Evolutionary conservation across 2,888 invertebrate species (phyloP).

Genomic region (Osmoderma eremita): DNA sequence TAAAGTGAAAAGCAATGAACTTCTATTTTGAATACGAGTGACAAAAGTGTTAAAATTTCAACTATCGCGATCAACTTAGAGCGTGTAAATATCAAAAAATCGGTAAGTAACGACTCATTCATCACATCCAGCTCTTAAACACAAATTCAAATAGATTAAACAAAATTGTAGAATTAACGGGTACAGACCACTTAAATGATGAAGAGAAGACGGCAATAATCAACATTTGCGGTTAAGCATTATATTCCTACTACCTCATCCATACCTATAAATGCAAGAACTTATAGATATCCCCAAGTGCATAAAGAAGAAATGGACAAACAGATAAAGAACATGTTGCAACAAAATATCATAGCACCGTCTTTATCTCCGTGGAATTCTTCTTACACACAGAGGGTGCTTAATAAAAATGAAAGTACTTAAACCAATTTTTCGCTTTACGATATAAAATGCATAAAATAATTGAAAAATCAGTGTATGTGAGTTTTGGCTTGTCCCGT

Average conservation of each 20-base stretch:
- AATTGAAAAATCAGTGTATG: too few relatives aligned
- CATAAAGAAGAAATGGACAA: constrained; percentile 55
- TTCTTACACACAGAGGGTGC: too few relatives aligned
- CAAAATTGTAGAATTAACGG: background rate
- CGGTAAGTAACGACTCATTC: background rate
- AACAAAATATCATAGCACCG: constrained; percentile 8
- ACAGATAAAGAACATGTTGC: constrained; percentile 20
- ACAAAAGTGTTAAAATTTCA: constrained; percentile 32
- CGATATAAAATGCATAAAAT: too few relatives aligned
- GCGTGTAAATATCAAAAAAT: background rate
- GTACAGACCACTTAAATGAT: background rate
- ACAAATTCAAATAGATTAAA: constrained; percentile 4
- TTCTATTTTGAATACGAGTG: constrained; percentile 16
- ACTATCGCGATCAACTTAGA: background rate
- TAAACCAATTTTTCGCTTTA: too few relatives aligned
- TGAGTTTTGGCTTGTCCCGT: too few relatives aligned
- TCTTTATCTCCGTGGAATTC: constrained; percentile 3
- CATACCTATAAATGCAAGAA: constrained; percentile 6
- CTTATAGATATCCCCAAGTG: constrained; percentile 49
- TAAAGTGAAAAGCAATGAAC: constrained; percentile 9
- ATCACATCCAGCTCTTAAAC: background rate
- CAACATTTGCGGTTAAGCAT: too few relatives aligned
- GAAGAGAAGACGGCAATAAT: too few relatives aligned
- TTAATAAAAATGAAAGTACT: too few relatives aligned
- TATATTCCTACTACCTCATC: background rate